Evolutionary conservation across 2,113 vertebrate genomes (phyloP).

Genomic region (Crotophaga sulcirostris): DNA sequence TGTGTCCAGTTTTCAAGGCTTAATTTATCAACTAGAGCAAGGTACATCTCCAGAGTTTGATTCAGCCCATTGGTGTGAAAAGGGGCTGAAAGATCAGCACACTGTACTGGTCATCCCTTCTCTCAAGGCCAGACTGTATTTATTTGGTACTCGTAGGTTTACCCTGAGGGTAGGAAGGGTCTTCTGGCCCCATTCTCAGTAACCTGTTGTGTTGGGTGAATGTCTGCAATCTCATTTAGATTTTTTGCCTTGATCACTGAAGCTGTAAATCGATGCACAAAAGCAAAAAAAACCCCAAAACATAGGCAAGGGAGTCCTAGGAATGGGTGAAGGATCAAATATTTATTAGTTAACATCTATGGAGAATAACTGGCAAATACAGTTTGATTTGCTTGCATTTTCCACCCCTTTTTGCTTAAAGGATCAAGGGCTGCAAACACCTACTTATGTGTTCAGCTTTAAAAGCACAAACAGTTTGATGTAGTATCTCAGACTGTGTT

Average conservation of each 20-base stretch:
- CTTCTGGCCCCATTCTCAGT: not conserved
- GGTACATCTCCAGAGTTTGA: not conserved
- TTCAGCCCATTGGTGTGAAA: not conserved
- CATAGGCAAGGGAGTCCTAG: not conserved
- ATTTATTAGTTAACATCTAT: not conserved
- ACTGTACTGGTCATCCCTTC: not conserved
- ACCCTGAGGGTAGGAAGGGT: not conserved
- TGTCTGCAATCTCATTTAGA: not conserved
- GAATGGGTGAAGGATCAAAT: not conserved
- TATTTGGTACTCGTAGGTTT: not conserved
- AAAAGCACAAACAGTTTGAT: not conserved
- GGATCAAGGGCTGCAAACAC: not conserved
- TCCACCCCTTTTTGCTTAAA: not conserved
- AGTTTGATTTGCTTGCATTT: not conserved
- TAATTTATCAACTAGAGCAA: not conserved
- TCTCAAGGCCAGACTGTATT: not conserved
- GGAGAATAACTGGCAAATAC: not conserved
- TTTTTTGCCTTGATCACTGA: not conserved
- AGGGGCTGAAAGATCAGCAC: not conserved
- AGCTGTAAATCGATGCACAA: not conserved
- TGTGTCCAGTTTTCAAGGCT: not conserved
- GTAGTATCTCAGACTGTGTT: not conserved
- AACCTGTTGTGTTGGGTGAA: not conserved
- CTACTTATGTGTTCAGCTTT: not conserved
- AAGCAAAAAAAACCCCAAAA: not conserved